Evolutionary conservation across 2,113 vertebrate species (phyloP), one percentile per base, ranked within the genome.

Genomic region (Cyanistes caeruleus): DNA sequence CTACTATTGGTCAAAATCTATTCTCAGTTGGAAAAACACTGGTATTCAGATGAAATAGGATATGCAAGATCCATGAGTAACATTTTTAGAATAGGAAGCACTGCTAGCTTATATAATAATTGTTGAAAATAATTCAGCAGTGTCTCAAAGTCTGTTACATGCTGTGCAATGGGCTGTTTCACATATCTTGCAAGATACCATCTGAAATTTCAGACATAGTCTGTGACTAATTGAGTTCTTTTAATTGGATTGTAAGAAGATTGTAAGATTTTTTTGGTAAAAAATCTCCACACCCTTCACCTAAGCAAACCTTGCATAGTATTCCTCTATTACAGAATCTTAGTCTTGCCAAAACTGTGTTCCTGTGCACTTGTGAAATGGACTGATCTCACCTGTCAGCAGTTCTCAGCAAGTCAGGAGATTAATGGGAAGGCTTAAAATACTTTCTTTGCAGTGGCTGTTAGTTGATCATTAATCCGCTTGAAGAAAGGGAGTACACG

Each of bases 361-460:
- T 85, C 78, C 72, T 91, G 44, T 77, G 59, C 75, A 48, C 76
- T 97, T 93, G 68, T 86, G 90, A 93, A 94, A 88, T 77, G 85
- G 59, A 72, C 90, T 93, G 85, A 83, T 95, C 88, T 94, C 76
- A 89, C 90, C 92, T 96, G 92, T 96, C 93, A 97, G 95, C 95
- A 95, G 51, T 96, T 96, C 53, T 92, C 69, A 72, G 51, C 65
- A 84, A 89, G 74, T 79, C 70, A 75, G 67, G 75, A 92, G 97
- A 97, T 96, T 90, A 96, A 85, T 58, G 43, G 9, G 18, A 51
- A 91, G 48, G 77, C 85, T 93, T 97, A 92, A 90, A 95, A 93
- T 92, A 68, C 76, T 93, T 94, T 83, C 46, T 55, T 55, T 93
- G 83, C 82, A 82, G 83, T 89, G 63, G 76, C 89, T 92, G 49